phyloP scores from a whole-genome alignment of 2,888 invertebrate species.

The Pseudococcus jackbeardsleyi region DNA sequence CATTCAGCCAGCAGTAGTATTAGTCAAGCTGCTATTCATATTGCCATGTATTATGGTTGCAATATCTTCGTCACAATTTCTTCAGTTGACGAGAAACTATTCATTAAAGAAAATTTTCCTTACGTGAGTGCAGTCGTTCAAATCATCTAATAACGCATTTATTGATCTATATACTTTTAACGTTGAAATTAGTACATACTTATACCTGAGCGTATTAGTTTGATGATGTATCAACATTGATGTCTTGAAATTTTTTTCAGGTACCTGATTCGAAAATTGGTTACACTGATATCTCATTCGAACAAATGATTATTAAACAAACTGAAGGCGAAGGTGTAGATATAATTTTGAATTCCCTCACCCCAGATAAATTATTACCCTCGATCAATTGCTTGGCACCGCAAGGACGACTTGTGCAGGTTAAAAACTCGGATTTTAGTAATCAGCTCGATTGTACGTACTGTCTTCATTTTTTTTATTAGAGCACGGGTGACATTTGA shows the following conservation, averaged over 20 bases:
- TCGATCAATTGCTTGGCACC: conserved; percentile 50
- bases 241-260: conserved; percentile 39
- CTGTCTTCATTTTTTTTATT: too few relatives aligned
- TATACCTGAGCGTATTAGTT: neutral
- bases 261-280: conserved; percentile 50
- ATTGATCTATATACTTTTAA: too few relatives aligned
- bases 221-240: neutral
- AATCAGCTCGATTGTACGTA: neutral
- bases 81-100: conserved; percentile 56
- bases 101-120: conserved; percentile 64
- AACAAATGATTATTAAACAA: neutral
- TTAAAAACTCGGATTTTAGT: conserved; percentile 48
- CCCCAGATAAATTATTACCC: neutral
- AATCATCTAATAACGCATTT: too few relatives aligned
- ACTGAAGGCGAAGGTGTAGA: conserved; percentile 57
- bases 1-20: conserved; percentile 51
- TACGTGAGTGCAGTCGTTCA: conserved; percentile 56
- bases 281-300: conserved; percentile 14
- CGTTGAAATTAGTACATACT: neutral
- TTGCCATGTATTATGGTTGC: conserved; percentile 62
- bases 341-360: conserved; percentile 18
- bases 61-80: conserved; percentile 64
- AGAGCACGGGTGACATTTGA: too few relatives aligned
- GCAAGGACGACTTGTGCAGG: conserved; percentile 52
- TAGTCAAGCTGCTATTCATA: conserved; percentile 63